These are phyloP conservation scores for Dallia pectoralis DNA, from an alignment of 2,797 vertebrate species.

Conservation along the genomic window DNA sequence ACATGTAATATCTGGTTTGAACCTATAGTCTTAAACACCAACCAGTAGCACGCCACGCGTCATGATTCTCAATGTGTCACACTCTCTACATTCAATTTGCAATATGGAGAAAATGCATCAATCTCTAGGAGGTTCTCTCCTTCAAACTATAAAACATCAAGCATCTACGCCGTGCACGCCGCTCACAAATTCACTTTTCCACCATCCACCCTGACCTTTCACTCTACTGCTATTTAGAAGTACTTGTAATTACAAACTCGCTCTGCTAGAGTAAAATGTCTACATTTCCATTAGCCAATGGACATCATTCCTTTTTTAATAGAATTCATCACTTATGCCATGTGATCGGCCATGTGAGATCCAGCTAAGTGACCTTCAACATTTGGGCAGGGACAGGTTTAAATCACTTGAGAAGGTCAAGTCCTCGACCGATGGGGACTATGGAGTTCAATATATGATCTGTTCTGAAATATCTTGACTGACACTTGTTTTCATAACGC, in stretches of 20 bases:
- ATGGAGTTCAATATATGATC: not conserved
- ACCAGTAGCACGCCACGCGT: not conserved
- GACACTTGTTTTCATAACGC: not conserved
- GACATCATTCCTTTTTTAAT: not conserved
- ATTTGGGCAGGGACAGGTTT: slow-evolving; percentile 14
- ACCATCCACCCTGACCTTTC: slow-evolving; percentile 4
- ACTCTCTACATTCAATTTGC: slow-evolving; percentile 13
- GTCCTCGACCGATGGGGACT: not conserved
- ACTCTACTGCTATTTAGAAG: not conserved
- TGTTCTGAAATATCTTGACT: not conserved
- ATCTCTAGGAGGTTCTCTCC: not conserved
- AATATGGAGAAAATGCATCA: slow-evolving; percentile 7
- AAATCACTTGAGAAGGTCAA: slow-evolving; percentile 1
- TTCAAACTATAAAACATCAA: not conserved
- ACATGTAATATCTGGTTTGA: not conserved
- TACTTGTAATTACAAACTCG: slow-evolving; percentile 4
- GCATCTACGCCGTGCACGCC: not conserved
- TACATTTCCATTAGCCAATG: not conserved
- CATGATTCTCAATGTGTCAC: slow-evolving; percentile 2
- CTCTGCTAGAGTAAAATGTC: not conserved
- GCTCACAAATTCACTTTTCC: not conserved
- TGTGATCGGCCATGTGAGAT: slow-evolving; percentile 36
- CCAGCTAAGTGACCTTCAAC: slow-evolving; percentile 39
- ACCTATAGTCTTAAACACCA: not conserved
- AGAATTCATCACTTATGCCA: slow-evolving; percentile 22